Evolutionary conservation across 2,888 invertebrate genomes (phyloP), one percentile per base, ranked within the genome.

Genomic region (Zygogramma bicolorata): DNA sequence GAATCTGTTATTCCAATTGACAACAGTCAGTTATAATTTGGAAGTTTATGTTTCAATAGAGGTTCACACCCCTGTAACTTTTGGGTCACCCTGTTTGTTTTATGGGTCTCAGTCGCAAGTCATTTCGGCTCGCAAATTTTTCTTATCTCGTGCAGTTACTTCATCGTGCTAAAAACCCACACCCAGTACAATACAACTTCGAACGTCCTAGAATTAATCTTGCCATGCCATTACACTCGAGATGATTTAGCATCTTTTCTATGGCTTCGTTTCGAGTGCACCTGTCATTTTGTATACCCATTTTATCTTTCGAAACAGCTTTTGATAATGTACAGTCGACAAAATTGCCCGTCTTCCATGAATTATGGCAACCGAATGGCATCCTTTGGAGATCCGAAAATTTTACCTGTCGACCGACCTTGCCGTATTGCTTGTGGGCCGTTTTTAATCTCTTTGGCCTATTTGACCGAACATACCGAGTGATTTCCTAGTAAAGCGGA

Each of bases 361-460:
- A 53, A 53, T 53, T 53, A 53, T 53, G 53, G 53, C 53, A 22
- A 53, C 53, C 53, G 15, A 53, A 53, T 53, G 53, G 53, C 53
- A 53, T 53, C 53, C 53, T 53, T 53, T n/a, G n/a, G 53, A 53
- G 25, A 53, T 53, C 53, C 25, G n/a, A 53, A 53, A 49, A 49
- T 53, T 27, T n/a, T 53, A 53, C 53, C 53, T 53, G 53, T 25
- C 53, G 53, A 53, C 27, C 27, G 53, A 25, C 53, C 25, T 53
- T 53, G 53, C 53, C 25, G 27, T n/a, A 18, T 53, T n/a, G 53
- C 25, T 53, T n/a, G 53, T 53, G 53, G 53, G 53, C 25, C 27
- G 53, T 53, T 53, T 13, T n/a, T 53, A 53, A 53, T 53, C 53
- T 53, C 53, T 53, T 53, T 53, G 53, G 53, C 53, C 53, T 53